These are phyloP conservation scores for Venusia cambrica DNA, from an alignment of 2,888 invertebrate species.

Conservation along the genomic window DNA sequence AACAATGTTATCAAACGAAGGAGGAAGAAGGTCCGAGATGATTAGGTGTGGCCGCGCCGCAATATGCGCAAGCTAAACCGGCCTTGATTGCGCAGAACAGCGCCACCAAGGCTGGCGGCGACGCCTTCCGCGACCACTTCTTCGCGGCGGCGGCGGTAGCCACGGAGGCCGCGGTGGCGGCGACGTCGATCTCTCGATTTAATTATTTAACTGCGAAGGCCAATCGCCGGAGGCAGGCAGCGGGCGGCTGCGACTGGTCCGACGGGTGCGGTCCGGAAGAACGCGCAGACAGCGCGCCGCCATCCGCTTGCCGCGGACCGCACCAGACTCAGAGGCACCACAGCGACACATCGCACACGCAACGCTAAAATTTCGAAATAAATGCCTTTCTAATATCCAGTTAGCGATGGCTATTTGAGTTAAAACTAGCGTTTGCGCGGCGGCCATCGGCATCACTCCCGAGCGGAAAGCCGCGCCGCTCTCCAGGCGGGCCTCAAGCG, in stretches of 20 bases:
- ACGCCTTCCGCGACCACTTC: constrained; percentile 74
- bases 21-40: constrained; percentile 59
- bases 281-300: constrained; percentile 79
- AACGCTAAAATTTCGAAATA: constrained; percentile 75
- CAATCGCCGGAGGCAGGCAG: constrained; percentile 77
- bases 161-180: constrained; percentile 38
- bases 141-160: constrained; percentile 46
- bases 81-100: constrained; percentile 76
- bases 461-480: constrained; percentile 20
- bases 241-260: constrained; percentile 76
- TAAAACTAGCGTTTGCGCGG: constrained; percentile 45
- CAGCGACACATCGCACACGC: constrained; percentile 74
- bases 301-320: constrained; percentile 59
- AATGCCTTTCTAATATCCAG: constrained; percentile 72
- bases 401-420: constrained; percentile 61
- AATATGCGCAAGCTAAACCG: constrained; percentile 70
- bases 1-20: constrained; percentile 43
- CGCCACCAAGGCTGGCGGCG: constrained; percentile 76
- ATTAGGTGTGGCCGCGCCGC: constrained; percentile 65
- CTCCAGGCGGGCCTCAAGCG: too few relatives aligned
- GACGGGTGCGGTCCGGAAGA: constrained; percentile 77
- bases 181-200: constrained; percentile 67
- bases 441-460: constrained; percentile 41
- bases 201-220: constrained; percentile 78
- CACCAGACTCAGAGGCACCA: constrained; percentile 76